Evolutionary conservation across 2,113 vertebrate species (phyloP).

Genomic region (Leptosomus discolor): DNA sequence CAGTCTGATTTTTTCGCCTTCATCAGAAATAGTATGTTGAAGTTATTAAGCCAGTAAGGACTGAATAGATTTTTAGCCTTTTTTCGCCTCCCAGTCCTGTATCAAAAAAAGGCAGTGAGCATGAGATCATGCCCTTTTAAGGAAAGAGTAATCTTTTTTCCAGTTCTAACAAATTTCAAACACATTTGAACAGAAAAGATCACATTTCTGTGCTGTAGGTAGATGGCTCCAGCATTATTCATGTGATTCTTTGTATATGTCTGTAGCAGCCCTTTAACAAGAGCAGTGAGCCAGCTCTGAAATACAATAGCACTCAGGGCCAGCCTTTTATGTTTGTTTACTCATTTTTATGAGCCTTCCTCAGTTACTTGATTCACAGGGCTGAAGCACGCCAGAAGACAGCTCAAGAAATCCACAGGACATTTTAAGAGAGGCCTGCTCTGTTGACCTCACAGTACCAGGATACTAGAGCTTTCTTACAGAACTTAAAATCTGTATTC

Average conservation of each 20-base stretch:
- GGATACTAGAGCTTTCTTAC: not conserved
- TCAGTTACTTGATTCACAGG: slow-evolving; percentile 56
- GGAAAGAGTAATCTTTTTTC: slow-evolving; percentile 73
- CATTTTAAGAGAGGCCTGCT: not conserved
- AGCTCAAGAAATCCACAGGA: slow-evolving; percentile 26
- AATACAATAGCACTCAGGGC: slow-evolving; percentile 57
- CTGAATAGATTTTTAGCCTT: not conserved
- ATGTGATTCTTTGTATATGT: slow-evolving; percentile 65
- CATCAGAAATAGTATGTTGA: slow-evolving; percentile 42
- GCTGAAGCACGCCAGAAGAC: slow-evolving; percentile 36
- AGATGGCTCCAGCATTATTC: slow-evolving; percentile 70
- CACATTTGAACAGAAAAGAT: slow-evolving; percentile 71
- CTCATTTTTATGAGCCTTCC: slow-evolving; percentile 67
- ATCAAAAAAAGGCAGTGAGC: not conserved
- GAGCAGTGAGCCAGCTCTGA: slow-evolving; percentile 62
- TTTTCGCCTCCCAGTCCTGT: not conserved
- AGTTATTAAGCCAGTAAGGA: slow-evolving; percentile 36
- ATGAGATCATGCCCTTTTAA: slow-evolving; percentile 57
- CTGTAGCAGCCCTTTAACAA: slow-evolving; percentile 68
- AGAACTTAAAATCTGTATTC: not conserved
- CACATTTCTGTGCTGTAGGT: slow-evolving; percentile 74
- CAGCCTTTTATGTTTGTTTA: slow-evolving; percentile 75
- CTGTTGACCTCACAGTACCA: not conserved
- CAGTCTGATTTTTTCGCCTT: slow-evolving; percentile 36
- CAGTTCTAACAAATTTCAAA: slow-evolving; percentile 74